Percentiles rank a stretch among this genome's conserved stretches.
Conservation (phyloP, 2,888 invertebrate species). For the Torymus aiolomorphi region DNA sequence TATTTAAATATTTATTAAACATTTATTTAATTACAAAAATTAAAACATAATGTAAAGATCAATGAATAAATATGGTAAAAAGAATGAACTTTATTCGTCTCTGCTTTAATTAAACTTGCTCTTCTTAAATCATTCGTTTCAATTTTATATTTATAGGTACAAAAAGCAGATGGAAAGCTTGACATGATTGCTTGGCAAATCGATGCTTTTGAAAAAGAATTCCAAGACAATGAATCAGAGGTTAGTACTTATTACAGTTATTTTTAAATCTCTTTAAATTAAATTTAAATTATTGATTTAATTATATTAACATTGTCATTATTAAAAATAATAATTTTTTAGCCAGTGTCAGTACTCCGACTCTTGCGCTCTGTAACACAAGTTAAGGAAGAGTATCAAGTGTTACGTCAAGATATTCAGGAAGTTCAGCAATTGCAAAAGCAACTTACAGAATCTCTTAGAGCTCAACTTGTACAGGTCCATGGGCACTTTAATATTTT, state of each 20-base stretch:
- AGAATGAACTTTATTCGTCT: not conserved
- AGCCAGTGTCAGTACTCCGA: slow-evolving; percentile 81
- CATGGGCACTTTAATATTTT: slow-evolving; percentile 86
- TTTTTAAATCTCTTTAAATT: no score
- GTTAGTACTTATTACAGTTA: slow-evolving; percentile 65
- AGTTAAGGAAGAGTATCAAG: slow-evolving; percentile 87
- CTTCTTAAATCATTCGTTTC: slow-evolving; percentile 4
- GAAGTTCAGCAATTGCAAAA: slow-evolving; percentile 89
- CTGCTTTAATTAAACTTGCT: not conserved
- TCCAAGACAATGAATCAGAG: slow-evolving; percentile 77
- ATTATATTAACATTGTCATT: slow-evolving; percentile 1
- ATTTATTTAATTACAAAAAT: no score
- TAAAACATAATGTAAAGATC: not conserved
- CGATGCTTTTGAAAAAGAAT: slow-evolving; percentile 83
- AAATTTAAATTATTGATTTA: not conserved
- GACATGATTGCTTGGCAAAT: slow-evolving; percentile 86
- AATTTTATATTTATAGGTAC: slow-evolving; percentile 78
- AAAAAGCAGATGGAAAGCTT: slow-evolving; percentile 84
- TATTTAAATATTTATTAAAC: no score
- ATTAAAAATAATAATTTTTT: slow-evolving; percentile 48
- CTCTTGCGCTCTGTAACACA: slow-evolving; percentile 85
- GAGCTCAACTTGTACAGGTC: slow-evolving; percentile 83
- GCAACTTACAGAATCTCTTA: slow-evolving; percentile 85
- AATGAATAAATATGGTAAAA: not conserved
- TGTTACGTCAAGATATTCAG: slow-evolving; percentile 85